These are phyloP conservation scores for Ibycter americanus DNA, from an alignment of 2,797 vertebrate genomes.

Conservation along the genomic window DNA sequence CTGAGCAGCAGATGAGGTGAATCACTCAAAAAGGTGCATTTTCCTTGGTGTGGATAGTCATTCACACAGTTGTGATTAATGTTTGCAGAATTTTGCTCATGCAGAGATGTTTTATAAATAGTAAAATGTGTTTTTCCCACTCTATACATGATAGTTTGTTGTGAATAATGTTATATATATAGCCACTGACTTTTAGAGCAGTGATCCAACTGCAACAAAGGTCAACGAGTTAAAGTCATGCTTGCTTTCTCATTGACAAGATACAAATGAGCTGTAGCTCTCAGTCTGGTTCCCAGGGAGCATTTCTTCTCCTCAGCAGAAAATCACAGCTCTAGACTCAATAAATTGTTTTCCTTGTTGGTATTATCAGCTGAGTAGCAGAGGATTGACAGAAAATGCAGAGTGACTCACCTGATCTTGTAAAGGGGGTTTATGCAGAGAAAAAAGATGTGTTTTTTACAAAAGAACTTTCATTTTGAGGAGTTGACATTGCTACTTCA, in stretches of 20 bases:
- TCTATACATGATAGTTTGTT: slow-evolving; percentile 17
- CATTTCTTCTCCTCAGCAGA: neutral
- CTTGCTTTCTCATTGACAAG: slow-evolving; percentile 20
- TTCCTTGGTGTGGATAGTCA: neutral
- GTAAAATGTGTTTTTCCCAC: slow-evolving; percentile 31
- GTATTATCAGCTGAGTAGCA: neutral
- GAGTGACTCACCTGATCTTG: neutral
- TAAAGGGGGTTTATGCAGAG: neutral
- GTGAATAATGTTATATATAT: slow-evolving; percentile 59
- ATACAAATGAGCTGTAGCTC: slow-evolving; percentile 28
- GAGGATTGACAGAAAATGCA: neutral
- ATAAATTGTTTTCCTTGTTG: slow-evolving; percentile 4
- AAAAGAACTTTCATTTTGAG: neutral
- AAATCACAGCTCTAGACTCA: slow-evolving; percentile 9
- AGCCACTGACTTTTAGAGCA: slow-evolving; percentile 49
- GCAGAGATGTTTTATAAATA: slow-evolving; percentile 60
- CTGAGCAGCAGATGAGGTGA: neutral
- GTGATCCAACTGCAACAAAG: slow-evolving; percentile 25
- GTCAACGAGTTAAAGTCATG: slow-evolving; percentile 51
- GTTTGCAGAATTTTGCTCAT: slow-evolving; percentile 33
- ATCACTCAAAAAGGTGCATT: neutral
- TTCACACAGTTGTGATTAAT: slow-evolving; percentile 55
- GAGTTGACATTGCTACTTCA: neutral
- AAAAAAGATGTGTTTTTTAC: neutral
- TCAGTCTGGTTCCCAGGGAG: neutral